phyloP scores from a whole-genome alignment of 2,113 vertebrate genomes.

The Eulemur macaco region DNA sequence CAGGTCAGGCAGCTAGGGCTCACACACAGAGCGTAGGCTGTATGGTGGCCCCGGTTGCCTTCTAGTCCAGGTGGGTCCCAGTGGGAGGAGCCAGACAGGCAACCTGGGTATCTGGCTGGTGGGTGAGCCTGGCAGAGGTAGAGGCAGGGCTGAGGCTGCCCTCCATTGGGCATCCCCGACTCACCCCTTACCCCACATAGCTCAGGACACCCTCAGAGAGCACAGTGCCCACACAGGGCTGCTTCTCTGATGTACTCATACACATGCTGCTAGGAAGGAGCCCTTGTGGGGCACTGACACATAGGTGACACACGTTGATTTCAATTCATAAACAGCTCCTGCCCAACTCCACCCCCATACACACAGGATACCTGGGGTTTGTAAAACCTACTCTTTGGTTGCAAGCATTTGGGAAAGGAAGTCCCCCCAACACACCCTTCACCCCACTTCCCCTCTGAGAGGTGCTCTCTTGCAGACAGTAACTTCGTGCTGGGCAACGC shows the following conservation, averaged over 20 bases:
- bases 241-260: not conserved
- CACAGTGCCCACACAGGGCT: not conserved
- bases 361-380: not conserved
- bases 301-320: not conserved
- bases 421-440: not conserved
- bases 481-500: constrained; percentile 87
- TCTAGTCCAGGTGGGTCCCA: not conserved
- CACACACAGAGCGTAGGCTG: not conserved
- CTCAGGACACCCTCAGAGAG: not conserved
- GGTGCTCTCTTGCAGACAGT: constrained; percentile 82
- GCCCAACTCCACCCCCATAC: not conserved
- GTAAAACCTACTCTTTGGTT: not conserved
- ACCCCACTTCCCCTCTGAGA: constrained; percentile 21
- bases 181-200: not conserved
- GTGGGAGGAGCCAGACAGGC: not conserved
- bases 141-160: not conserved
- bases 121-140: not conserved
- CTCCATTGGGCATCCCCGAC: not conserved
- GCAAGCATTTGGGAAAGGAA: not conserved
- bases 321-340: not conserved
- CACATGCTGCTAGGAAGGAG: not conserved
- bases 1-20: not conserved
- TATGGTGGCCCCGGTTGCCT: not conserved
- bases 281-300: not conserved
- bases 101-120: not conserved